Base-by-base conservation (phyloP, 1,140 invertebrate species). In the Drosophila insularis region DNA sequence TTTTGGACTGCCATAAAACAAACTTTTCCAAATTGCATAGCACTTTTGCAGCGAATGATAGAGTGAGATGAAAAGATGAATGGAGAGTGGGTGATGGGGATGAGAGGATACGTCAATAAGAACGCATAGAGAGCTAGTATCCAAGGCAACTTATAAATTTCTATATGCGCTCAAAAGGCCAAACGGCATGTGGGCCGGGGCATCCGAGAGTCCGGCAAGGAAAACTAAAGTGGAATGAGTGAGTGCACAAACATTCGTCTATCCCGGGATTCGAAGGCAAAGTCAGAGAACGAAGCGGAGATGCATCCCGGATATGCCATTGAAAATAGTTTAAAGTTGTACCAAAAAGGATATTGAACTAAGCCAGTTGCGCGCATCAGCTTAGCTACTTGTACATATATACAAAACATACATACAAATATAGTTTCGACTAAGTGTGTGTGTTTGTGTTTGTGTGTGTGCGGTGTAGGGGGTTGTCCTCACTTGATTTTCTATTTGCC, bases 271-370 rank as follows among this genome's bases (percentile, higher is more conserved):
- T 43, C 69, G 43, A 58, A 46, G 77, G 74, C 80, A 80, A 82
- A 27, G 27, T 27, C 27, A 27, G 27, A 27, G 5, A 87, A 66
- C 72, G 72, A 74, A 66, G 72, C 74, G 62, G 74, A 72, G 75
- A 71, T 78, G 74, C 68, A 78, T 37, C 59, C 71, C 84, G 84
- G 84, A 87, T 89, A 82, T 80, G 73, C 84, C 68, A 89, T 89
- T 89, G 84, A 84, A 89, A 89, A 89, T 84, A 78, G 84, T 89
- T 89, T 81, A 87, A 87, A 86, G 80, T 87, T 87, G 75, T 68
- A 73, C 68, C 80, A 89, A 84, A 89, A 80, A 69, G 82, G 84
- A 89, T 89, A 89, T 89, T 80, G 84, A 80, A 71, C 84, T 89
- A 84, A 89, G 84, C 84, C 84, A 82, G 84, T 89, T 74, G 80